Evolutionary conservation across 2,888 invertebrate species (phyloP).

Genomic region (Sacculina carcini): DNA sequence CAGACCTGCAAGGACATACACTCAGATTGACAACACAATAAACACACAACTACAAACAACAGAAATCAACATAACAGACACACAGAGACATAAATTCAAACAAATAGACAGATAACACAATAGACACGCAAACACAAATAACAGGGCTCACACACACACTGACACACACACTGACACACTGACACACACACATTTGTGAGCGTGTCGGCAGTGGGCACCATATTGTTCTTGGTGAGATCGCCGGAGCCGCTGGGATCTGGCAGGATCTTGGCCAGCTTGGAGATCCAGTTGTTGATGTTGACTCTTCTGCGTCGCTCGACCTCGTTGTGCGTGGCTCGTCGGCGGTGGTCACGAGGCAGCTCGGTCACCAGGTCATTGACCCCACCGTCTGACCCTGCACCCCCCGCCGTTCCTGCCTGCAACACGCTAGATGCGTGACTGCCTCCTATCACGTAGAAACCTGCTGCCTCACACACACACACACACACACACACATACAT

Average conservation of each 20-base stretch:
- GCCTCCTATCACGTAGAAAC: conserved; percentile 1
- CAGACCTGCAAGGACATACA: too few species aligned
- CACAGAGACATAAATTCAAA: too few species aligned
- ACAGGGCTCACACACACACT: too few species aligned
- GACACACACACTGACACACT: not conserved
- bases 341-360: conserved; percentile 15
- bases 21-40: too few species aligned
- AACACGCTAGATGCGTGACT: too few species aligned
- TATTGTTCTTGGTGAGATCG: conserved; percentile 9
- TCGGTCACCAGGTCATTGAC: not conserved
- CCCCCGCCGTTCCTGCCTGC: not conserved
- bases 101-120: too few species aligned
- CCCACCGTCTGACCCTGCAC: not conserved
- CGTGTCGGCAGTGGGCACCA: conserved; percentile 19
- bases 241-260: conserved; percentile 12
- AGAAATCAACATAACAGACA: too few species aligned
- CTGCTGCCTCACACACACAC: not conserved
- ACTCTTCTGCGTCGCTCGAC: conserved; percentile 76
- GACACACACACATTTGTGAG: conserved; percentile 21
- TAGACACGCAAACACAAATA: too few species aligned
- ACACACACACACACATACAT: too few species aligned
- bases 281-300: conserved; percentile 92
- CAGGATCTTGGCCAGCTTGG: conserved; percentile 65
- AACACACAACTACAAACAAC: too few species aligned
- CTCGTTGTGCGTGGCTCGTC: conserved; percentile 81